Percentiles rank a stretch among this genome's conserved stretches.
These are phyloP conservation scores for Drosophila aff. DNA, from an alignment of 1,140 invertebrate genomes.

Conservation along the genomic window DNA sequence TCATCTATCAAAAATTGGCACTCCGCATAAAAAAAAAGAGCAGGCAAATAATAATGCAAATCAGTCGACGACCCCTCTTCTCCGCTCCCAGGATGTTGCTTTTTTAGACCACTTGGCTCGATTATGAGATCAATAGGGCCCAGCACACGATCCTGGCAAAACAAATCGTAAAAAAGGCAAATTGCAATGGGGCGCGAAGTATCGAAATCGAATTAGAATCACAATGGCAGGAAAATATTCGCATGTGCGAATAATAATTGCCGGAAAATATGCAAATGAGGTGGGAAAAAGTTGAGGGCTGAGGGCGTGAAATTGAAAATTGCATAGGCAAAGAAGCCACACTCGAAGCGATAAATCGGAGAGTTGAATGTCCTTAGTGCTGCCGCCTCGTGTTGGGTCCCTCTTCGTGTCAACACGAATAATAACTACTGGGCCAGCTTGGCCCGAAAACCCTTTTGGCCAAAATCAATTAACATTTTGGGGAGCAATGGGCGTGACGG, in stretches of 20 bases:
- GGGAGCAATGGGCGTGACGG: conserved; percentile 43
- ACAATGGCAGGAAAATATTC: conserved; percentile 52
- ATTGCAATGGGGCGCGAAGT: conserved; percentile 74
- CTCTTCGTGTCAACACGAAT: conserved; percentile 31
- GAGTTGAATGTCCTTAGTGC: conserved; percentile 66
- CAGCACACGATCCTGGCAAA: conserved; percentile 50
- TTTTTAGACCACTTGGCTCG: conserved; percentile 50
- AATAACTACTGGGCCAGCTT: conserved; percentile 9
- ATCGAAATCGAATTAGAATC: conserved; percentile 69
- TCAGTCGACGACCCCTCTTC: conserved; percentile 57
- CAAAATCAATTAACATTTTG: conserved; percentile 72
- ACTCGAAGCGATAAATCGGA: conserved; percentile 15
- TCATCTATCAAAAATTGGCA: conserved; percentile 81
- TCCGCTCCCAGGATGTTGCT: conserved; percentile 52
- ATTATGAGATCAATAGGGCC: conserved; percentile 77
- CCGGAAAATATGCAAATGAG: conserved; percentile 80
- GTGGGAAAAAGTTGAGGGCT: conserved; percentile 4
- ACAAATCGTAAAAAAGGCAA: conserved; percentile 80
- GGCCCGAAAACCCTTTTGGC: conserved; percentile 15
- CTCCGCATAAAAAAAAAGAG: conserved; percentile 49
- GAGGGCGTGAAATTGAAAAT: conserved; percentile 45
- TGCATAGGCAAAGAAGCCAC: conserved; percentile 3
- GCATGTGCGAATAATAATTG: conserved; percentile 79
- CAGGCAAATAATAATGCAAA: conserved; percentile 53
- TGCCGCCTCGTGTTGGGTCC: conserved; percentile 9